Conservation (phyloP, 2,113 vertebrate genomes). For the Toxotes jaculatrix region DNA sequence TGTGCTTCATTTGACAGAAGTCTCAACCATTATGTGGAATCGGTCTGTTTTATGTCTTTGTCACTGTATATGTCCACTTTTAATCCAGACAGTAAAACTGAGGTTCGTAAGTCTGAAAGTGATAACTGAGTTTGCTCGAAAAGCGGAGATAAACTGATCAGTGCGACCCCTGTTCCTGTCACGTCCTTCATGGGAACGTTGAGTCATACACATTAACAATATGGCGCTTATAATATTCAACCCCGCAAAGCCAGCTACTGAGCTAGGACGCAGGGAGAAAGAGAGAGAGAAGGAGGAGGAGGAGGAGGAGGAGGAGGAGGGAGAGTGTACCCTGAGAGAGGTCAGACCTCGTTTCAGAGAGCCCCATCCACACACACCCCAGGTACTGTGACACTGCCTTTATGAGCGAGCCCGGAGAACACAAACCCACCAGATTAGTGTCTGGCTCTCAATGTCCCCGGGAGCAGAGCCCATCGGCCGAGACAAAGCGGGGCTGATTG, state of each 20-base stretch:
- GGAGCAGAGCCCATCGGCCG: constrained; percentile 75
- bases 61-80: not conserved
- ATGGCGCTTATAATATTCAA: constrained; percentile 45
- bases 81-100: not conserved
- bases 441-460: constrained; percentile 75
- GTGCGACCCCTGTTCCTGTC: constrained; percentile 28
- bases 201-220: constrained; percentile 48
- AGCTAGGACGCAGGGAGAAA: constrained; percentile 31
- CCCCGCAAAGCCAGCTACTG: constrained; percentile 32
- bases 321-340: constrained; percentile 77
- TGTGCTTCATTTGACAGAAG: constrained; percentile 11
- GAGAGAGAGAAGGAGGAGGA: constrained; percentile 20
- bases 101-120: not conserved
- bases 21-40: constrained; percentile 23
- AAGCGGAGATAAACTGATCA: not conserved
- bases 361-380: constrained; percentile 75
- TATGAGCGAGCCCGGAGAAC: constrained; percentile 70
- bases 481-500: constrained; percentile 83
- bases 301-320: constrained; percentile 34
- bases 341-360: constrained; percentile 79
- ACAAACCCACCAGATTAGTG: constrained; percentile 80
- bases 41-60: constrained; percentile 28
- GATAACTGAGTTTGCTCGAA: not conserved
- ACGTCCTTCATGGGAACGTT: constrained; percentile 32
- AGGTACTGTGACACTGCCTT: constrained; percentile 78